Evolutionary conservation across 1,140 invertebrate genomes (phyloP).

Genomic region (Meloidogyne hapla): DNA sequence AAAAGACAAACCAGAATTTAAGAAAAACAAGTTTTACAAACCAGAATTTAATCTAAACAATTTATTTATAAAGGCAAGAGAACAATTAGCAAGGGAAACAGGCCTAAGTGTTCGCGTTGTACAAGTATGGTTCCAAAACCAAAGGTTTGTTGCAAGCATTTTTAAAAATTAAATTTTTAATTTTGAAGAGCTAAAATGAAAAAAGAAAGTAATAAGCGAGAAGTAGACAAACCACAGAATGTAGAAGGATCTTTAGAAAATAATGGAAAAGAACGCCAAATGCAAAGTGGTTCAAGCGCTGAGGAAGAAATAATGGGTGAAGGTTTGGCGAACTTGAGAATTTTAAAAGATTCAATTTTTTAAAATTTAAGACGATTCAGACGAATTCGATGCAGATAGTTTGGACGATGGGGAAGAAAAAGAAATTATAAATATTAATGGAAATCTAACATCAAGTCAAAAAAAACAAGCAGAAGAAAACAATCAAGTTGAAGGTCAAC

Average conservation of each 20-base stretch:
- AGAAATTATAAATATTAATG: neutral
- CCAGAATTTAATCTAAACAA: neutral
- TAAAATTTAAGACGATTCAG: neutral
- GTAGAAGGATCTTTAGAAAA: neutral
- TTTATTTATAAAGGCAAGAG: constrained; percentile 24
- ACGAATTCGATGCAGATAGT: constrained; percentile 14
- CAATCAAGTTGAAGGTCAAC: neutral
- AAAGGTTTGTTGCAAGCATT: constrained; percentile 75
- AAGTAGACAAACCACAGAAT: constrained; percentile 35
- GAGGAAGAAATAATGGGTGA: constrained; percentile 13
- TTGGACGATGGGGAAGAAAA: constrained; percentile 18
- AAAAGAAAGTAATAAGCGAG: constrained; percentile 15
- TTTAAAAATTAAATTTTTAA: neutral
- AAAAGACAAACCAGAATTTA: neutral
- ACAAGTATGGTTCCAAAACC: constrained; percentile 98
- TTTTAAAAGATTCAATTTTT: neutral
- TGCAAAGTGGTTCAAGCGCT: constrained; percentile 3
- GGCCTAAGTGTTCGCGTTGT: constrained; percentile 93
- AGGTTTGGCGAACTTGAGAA: constrained; percentile 13
- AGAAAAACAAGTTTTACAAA: neutral
- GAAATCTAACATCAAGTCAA: neutral
- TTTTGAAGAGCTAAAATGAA: constrained; percentile 26
- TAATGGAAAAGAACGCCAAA: constrained; percentile 9
- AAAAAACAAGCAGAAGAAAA: neutral
- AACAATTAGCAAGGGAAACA: constrained; percentile 83